phyloP scores from a whole-genome alignment of 1,140 invertebrate species.

The Charaxes varanes region DNA sequence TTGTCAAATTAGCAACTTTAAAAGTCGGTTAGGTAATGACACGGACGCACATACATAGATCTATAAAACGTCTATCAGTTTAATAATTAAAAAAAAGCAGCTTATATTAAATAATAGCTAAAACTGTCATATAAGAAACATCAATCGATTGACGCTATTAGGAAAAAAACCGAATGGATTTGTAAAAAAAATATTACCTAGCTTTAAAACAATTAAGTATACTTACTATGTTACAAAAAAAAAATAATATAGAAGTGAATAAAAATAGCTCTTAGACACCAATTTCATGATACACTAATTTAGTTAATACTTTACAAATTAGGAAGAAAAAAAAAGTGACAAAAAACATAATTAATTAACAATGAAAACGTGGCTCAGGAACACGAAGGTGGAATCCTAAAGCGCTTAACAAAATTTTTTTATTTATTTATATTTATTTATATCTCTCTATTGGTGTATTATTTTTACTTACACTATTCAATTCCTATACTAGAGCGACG shows the following conservation, averaged over 20 bases:
- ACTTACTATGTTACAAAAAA: slow-evolving; percentile 43
- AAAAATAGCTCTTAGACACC: slow-evolving; percentile 48
- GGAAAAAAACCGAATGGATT: slow-evolving; percentile 5
- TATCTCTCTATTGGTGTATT: slow-evolving; percentile 62
- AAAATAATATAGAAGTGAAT: too few species aligned
- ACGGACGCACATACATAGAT: too few species aligned
- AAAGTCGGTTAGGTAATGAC: too few species aligned
- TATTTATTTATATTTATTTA: too few species aligned
- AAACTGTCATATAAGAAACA: slow-evolving; percentile 1
- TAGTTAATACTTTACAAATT: slow-evolving; percentile 18
- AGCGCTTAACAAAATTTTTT: slow-evolving; percentile 55
- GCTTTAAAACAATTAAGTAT: slow-evolving; percentile 8
- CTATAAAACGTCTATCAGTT: too few species aligned
- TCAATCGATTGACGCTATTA: too few species aligned
- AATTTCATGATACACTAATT: slow-evolving; percentile 36
- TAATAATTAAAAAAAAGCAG: too few species aligned
- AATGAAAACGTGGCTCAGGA: slow-evolving; percentile 48
- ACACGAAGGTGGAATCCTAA: slow-evolving; percentile 51
- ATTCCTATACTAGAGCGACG: slow-evolving; percentile 64
- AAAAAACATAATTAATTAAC: slow-evolving; percentile 55
- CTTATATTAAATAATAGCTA: too few species aligned
- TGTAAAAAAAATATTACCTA: slow-evolving; percentile 10
- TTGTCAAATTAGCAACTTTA: too few species aligned
- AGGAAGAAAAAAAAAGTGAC: slow-evolving; percentile 33
- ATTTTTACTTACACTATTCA: slow-evolving; percentile 66